These are phyloP conservation scores for Hypercompe scribonia DNA, from an alignment of 2,888 invertebrate genomes.

Conservation along the genomic window DNA sequence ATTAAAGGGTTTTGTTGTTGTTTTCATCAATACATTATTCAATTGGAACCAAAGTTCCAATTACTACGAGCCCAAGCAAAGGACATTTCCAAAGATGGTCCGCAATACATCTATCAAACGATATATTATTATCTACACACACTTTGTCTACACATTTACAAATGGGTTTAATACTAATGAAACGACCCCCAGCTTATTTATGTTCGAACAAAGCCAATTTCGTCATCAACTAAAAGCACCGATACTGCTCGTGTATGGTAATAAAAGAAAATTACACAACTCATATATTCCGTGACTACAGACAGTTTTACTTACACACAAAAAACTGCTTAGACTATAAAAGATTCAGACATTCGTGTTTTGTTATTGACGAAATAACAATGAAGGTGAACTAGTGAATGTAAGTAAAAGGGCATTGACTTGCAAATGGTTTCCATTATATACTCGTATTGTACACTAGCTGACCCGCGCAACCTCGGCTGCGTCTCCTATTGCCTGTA, in stretches of 20 bases:
- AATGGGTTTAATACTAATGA: conserved; percentile 53
- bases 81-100: background rate
- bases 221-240: conserved; percentile 58
- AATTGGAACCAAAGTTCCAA: background rate
- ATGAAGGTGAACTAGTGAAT: conserved; percentile 11
- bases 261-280: conserved; percentile 60
- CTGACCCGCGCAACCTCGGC: no score
- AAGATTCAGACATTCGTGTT: conserved; percentile 49
- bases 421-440: background rate
- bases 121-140: conserved; percentile 27
- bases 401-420: conserved; percentile 9
- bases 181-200: conserved; percentile 49
- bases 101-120: conserved; percentile 11
- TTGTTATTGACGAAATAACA: conserved; percentile 41
- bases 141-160: conserved; percentile 39
- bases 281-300: conserved; percentile 56
- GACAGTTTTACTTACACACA: conserved; percentile 48
- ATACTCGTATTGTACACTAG: background rate
- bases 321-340: conserved; percentile 48
- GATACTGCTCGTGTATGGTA: conserved; percentile 53
- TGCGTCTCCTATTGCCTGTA: no score
- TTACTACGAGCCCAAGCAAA: background rate
- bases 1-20: background rate
- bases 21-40: background rate
- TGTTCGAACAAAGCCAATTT: conserved; percentile 55